Evolutionary conservation across 2,113 vertebrate genomes (phyloP).

Genomic region (Otis tarda): DNA sequence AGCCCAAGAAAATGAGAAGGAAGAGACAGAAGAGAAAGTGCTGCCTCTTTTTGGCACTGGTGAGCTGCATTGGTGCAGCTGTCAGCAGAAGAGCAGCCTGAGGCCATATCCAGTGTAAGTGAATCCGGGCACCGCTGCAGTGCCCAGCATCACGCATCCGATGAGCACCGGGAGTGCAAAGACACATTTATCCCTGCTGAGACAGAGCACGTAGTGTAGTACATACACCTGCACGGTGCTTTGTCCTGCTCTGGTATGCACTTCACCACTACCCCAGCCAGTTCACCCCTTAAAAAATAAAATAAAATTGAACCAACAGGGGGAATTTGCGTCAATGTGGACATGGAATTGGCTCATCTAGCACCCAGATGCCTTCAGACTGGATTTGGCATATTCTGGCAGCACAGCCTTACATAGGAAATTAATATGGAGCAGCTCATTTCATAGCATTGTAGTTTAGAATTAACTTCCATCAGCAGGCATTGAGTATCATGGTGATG

Average conservation of each 20-base stretch:
- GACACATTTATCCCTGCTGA: not conserved
- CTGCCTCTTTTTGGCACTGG: not conserved
- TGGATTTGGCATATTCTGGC: not conserved
- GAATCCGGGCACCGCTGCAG: accelerated
- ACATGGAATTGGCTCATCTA: not conserved
- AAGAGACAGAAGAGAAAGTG: not conserved
- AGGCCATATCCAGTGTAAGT: accelerated
- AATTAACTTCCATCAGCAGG: not conserved
- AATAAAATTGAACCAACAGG: not conserved
- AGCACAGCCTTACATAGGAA: not conserved
- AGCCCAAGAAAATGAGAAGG: not conserved
- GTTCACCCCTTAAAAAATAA: not conserved
- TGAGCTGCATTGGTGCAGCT: not conserved
- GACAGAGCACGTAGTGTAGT: not conserved
- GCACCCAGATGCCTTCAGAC: not conserved
- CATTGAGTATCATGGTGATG: not conserved
- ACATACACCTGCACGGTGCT: accelerated
- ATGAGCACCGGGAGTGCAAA: not conserved
- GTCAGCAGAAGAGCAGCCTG: not conserved
- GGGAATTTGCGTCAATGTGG: not conserved
- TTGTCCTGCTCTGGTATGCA: not conserved
- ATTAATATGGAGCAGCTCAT: not conserved
- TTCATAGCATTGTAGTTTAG: not conserved
- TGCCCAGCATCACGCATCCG: accelerated
- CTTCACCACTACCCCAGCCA: not conserved